Percentiles rank a stretch among this genome's conserved stretches.
Conservation (phyloP, 2,888 invertebrate species). For the Andrena dorsata region DNA sequence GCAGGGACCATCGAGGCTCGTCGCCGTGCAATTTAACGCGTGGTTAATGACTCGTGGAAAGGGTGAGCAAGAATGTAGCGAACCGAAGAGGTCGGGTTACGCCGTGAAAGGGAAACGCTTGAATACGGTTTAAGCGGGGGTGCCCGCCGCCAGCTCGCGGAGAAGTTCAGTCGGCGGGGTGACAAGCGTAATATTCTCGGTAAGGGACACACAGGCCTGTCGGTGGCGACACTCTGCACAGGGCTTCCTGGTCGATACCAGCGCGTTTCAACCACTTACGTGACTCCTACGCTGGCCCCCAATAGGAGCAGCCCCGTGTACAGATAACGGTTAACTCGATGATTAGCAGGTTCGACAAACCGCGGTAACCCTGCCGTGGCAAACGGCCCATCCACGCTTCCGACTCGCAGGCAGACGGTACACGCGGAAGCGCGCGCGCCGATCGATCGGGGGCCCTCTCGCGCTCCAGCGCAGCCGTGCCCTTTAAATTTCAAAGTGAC, state of each 20-base stretch:
- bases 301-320: slow-evolving; percentile 44
- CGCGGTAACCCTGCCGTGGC: slow-evolving; percentile 34
- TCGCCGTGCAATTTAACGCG: slow-evolving; percentile 65
- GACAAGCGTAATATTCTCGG: slow-evolving; percentile 78
- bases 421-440: slow-evolving; percentile 20
- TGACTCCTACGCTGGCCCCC: slow-evolving; percentile 40
- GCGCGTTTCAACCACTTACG: slow-evolving; percentile 68
- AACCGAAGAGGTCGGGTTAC: slow-evolving; percentile 68
- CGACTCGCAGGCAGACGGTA: slow-evolving; percentile 16
- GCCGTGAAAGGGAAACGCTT: slow-evolving; percentile 73
- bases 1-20: not conserved
- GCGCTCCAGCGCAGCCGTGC: slow-evolving; percentile 3
- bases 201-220: slow-evolving; percentile 58
- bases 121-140: slow-evolving; percentile 74
- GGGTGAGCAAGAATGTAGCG: slow-evolving; percentile 70
- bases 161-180: slow-evolving; percentile 64
- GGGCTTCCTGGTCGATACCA: slow-evolving; percentile 79
- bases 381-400: slow-evolving; percentile 42
- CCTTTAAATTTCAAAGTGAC: slow-evolving; percentile 47
- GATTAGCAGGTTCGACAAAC: slow-evolving; percentile 73
- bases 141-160: slow-evolving; percentile 62
- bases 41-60: slow-evolving; percentile 73
- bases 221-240: slow-evolving; percentile 50
- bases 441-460: slow-evolving; percentile 31
- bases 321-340: slow-evolving; percentile 74